Base-by-base conservation (phyloP, 2,797 vertebrate genomes). In the Apogon hyalosoma region DNA sequence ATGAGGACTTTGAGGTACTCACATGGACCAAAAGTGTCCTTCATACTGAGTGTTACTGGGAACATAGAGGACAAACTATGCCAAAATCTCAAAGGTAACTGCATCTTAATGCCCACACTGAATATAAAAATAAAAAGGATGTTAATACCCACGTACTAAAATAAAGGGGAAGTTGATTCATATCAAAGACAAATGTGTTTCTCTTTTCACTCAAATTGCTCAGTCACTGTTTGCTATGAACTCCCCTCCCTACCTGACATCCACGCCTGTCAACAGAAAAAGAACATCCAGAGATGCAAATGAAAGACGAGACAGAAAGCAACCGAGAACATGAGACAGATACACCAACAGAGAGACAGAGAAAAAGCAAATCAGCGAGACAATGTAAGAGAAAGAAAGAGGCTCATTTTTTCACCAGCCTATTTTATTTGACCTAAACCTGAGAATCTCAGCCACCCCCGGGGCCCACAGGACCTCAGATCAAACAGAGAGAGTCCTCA, bases 391-490 rank as follows among this genome's bases (percentile, higher is more conserved):
- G 24, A 68, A 69, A 75, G 38, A 67, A 41, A 73, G 38, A 69
- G 61, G 66, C 64, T 76, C 64, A 3, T 72, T 84, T 84, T 83
- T 75, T 75, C 78, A 67, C 52, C 80, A 63, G 69, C 60, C 67
- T 64, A 71, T 87, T 84, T 86, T 54, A 77, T 86, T 84, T 83
- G 84, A 87, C 86, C 87, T 78, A 68, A 90, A 90, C 81, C 84
- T 80, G 82, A 81, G 81, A 87, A 86, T 84, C 70, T 43, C 62
- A 80, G 75, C 66, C 78, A 72, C 68, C 77, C 80, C 71, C 64
- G 24, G 75, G 80, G 77, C 85, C 87, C 77, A 43, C 52, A 83
- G 77, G 86, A 84, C 84, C 81, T 59, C 73, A 76, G 80, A 90
- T 92, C 89, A 89, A 90, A 90, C 85, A 84, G 71, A 79, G 12